Evolutionary conservation across 2,113 vertebrate genomes (phyloP).

Genomic region (Actenoides hombroni): DNA sequence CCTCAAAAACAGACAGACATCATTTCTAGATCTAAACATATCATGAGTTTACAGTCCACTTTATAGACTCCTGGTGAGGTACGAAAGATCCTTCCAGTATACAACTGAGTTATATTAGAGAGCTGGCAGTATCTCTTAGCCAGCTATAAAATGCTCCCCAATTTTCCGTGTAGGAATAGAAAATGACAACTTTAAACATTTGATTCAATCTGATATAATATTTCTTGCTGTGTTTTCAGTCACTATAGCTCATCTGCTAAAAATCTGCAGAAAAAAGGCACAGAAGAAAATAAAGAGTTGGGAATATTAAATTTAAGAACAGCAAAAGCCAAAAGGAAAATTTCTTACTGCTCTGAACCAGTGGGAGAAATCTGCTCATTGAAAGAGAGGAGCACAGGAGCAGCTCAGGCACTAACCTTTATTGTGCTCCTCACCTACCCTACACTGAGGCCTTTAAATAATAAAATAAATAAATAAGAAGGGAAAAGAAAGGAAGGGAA

Average conservation of each 20-base stretch:
- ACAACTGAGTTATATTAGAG: not conserved
- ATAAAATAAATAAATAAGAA: not conserved
- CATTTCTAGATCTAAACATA: not conserved
- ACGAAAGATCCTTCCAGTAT: not conserved
- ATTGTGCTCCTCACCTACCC: not conserved
- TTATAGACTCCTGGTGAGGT: not conserved
- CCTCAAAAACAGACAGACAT: not conserved
- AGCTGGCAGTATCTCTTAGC: not conserved
- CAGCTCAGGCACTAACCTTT: not conserved
- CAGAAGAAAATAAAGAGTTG: not conserved
- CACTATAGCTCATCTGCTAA: not conserved
- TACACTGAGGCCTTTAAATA: not conserved
- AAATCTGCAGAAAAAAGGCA: not conserved
- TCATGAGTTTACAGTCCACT: not conserved
- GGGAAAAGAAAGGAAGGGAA: not conserved
- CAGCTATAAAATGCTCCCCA: not conserved
- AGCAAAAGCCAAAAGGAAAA: not conserved
- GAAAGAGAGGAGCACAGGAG: not conserved
- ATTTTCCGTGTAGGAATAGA: not conserved
- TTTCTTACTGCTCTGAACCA: not conserved
- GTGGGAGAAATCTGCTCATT: not conserved
- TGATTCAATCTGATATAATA: not conserved
- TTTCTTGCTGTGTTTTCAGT: not conserved
- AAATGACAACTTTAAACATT: not conserved
- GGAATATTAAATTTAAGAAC: not conserved